phyloP scores from a whole-genome alignment of 2,797 vertebrate species.

The Megaceryle alcyon region DNA sequence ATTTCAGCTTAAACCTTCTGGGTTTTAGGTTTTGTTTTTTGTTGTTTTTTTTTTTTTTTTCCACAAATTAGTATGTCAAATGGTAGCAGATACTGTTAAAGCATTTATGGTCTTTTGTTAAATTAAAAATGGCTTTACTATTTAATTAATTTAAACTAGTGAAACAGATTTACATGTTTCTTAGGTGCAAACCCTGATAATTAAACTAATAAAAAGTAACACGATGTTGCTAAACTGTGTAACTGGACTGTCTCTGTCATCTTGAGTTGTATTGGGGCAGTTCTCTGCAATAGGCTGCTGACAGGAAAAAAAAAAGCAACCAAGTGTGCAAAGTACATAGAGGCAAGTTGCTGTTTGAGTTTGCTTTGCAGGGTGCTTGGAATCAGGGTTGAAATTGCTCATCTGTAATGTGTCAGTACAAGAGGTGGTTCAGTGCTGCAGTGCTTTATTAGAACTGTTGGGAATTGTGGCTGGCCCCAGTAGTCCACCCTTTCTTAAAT shows the following conservation, averaged over 20 bases:
- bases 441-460: background rate
- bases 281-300: background rate
- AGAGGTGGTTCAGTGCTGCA: background rate
- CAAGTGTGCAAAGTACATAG: background rate
- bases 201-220: background rate
- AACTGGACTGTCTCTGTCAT: background rate
- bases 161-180: background rate
- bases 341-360: background rate
- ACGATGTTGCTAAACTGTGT: background rate
- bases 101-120: background rate
- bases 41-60: background rate
- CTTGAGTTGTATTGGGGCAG: background rate
- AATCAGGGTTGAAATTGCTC: background rate
- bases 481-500: background rate
- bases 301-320: background rate
- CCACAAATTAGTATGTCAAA: background rate
- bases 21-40: no score
- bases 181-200: background rate
- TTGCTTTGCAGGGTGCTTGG: background rate
- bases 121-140: background rate
- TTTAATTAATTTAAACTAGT: background rate
- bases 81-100: background rate
- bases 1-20: background rate
- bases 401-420: background rate
- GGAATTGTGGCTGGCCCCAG: background rate